phyloP scores from a whole-genome alignment of 2,888 invertebrate species.

The Bibio marci region DNA sequence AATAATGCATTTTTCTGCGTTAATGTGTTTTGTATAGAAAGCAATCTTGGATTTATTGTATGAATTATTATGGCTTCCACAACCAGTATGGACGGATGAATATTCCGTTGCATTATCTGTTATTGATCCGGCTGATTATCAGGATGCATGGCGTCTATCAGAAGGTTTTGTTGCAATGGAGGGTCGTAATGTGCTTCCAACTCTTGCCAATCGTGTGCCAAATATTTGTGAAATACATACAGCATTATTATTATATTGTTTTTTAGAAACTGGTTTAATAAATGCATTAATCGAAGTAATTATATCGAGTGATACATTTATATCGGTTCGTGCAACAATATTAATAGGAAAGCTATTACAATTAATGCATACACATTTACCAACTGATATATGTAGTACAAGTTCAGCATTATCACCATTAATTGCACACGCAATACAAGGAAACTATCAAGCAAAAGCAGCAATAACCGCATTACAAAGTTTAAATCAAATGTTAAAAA shows the following conservation, averaged over 20 bases:
- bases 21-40: too few species aligned
- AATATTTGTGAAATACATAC: constrained; percentile 85
- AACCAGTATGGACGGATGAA: constrained; percentile 88
- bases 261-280: constrained; percentile 71
- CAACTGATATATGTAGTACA: constrained; percentile 68
- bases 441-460: constrained; percentile 64
- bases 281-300: constrained; percentile 85
- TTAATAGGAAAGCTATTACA: constrained; percentile 75
- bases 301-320: constrained; percentile 71
- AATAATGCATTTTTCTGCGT: background rate
- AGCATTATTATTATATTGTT: constrained; percentile 72
- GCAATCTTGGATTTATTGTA: constrained; percentile 83
- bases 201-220: constrained; percentile 67
- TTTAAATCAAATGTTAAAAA: constrained; percentile 63
- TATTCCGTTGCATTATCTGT: constrained; percentile 74
- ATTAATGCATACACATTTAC: constrained; percentile 69
- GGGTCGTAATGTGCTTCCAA: constrained; percentile 70
- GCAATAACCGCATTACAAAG: constrained; percentile 66
- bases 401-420: constrained; percentile 72
- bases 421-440: constrained; percentile 58
- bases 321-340: constrained; percentile 83
- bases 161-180: constrained; percentile 94
- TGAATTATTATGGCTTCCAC: constrained; percentile 71
- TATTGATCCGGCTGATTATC: constrained; percentile 71
- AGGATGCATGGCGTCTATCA: constrained; percentile 73